A percentile compares a stretch with the other conserved stretches of the same genome.
phyloP scores from a whole-genome alignment of 2,113 vertebrate species.

The Numida meleagris region DNA sequence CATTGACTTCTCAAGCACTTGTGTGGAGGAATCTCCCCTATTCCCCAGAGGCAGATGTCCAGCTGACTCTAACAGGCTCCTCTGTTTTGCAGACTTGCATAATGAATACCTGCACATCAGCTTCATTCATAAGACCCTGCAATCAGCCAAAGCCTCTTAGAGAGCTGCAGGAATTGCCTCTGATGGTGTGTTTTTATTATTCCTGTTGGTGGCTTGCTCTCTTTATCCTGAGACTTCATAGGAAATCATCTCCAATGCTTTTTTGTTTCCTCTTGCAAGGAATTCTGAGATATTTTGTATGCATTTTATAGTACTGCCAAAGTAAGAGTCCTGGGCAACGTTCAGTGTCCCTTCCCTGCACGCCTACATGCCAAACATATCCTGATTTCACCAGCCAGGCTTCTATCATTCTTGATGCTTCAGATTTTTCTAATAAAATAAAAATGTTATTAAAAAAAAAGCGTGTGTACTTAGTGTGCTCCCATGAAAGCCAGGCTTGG shows the following conservation, averaged over 20 bases:
- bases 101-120: background rate
- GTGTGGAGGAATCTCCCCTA: background rate
- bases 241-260: background rate
- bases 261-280: no score
- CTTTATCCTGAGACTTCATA: background rate
- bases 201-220: accelerated
- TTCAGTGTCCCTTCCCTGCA: background rate
- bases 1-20: background rate
- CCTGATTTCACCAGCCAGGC: accelerated
- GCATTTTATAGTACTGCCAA: background rate
- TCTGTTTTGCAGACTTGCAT: background rate
- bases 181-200: accelerated
- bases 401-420: background rate
- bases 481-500: accelerated
- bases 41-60: background rate
- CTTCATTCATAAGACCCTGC: background rate
- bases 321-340: no score
- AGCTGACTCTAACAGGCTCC: background rate
- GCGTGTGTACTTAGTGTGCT: background rate
- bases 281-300: background rate
- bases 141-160: no score
- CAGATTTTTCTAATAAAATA: background rate
- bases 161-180: accelerated
- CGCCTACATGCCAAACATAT: accelerated
- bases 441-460: background rate